phyloP scores from a whole-genome alignment of 2,113 vertebrate species.

The Poicephalus gulielmi region DNA sequence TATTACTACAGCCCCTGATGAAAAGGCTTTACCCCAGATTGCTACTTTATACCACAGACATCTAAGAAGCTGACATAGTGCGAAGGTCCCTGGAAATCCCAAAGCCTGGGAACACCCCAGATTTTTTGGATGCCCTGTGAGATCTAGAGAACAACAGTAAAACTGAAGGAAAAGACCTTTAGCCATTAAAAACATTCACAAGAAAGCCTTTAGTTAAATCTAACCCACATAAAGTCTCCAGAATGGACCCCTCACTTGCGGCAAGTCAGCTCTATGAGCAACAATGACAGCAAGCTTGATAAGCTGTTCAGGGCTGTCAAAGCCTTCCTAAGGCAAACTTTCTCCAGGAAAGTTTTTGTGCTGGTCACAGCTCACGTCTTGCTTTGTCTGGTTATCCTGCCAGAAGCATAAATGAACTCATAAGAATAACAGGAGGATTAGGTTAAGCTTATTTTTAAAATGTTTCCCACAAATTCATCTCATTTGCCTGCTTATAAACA shows the following conservation, averaged over 20 bases:
- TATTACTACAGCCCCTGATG: background rate
- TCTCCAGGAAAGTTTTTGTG: background rate
- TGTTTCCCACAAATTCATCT: conserved; percentile 38
- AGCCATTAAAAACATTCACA: background rate
- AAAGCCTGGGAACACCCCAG: background rate
- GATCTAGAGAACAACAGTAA: background rate
- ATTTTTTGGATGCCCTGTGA: background rate
- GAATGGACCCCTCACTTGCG: rapidly evolving
- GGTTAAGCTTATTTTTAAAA: conserved; percentile 55
- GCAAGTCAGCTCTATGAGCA: background rate
- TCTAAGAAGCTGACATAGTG: background rate
- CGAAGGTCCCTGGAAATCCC: background rate
- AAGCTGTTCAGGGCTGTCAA: background rate
- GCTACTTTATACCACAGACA: background rate
- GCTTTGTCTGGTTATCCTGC: conserved; percentile 54
- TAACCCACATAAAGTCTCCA: background rate
- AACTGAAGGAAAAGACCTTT: background rate
- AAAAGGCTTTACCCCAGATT: background rate
- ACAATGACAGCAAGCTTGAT: background rate
- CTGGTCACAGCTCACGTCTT: background rate
- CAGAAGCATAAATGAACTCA: conserved; percentile 56
- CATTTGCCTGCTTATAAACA: conserved; percentile 56
- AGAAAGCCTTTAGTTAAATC: background rate
- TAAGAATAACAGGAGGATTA: conserved; percentile 56
- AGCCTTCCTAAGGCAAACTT: conserved; percentile 20